These are phyloP conservation scores for Mus spretus DNA, from an alignment of 2,797 vertebrate species.

Conservation along the genomic window DNA sequence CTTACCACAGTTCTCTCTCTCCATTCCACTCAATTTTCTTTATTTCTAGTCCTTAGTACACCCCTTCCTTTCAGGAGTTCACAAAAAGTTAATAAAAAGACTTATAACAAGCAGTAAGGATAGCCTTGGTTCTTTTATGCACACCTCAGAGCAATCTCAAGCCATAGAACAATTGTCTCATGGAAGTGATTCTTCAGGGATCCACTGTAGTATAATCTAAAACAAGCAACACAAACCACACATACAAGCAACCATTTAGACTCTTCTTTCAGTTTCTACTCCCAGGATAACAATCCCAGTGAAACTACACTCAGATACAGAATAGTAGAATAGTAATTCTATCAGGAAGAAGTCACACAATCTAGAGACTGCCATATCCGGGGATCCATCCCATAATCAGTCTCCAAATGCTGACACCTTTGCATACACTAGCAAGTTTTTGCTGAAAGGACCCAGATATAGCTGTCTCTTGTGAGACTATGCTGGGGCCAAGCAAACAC, in stretches of 20 bases:
- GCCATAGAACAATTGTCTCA: neutral
- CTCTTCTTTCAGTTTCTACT: neutral
- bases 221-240: neutral
- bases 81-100: conserved; percentile 5
- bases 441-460: too few species aligned
- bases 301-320: neutral
- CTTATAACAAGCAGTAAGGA: neutral
- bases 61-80: neutral
- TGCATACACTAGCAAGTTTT: too few species aligned
- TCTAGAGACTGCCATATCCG: too few species aligned
- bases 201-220: neutral
- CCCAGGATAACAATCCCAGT: neutral
- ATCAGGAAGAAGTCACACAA: neutral
- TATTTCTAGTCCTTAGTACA: neutral
- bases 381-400: too few species aligned
- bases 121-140: neutral
- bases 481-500: too few species aligned
- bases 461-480: too few species aligned
- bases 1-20: neutral
- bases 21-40: neutral
- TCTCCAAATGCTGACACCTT: too few species aligned
- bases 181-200: neutral
- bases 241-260: neutral
- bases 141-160: neutral
- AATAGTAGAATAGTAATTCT: neutral